Conservation (phyloP, 2,888 invertebrate species). For the Hirtodrosophila histrioides region DNA sequence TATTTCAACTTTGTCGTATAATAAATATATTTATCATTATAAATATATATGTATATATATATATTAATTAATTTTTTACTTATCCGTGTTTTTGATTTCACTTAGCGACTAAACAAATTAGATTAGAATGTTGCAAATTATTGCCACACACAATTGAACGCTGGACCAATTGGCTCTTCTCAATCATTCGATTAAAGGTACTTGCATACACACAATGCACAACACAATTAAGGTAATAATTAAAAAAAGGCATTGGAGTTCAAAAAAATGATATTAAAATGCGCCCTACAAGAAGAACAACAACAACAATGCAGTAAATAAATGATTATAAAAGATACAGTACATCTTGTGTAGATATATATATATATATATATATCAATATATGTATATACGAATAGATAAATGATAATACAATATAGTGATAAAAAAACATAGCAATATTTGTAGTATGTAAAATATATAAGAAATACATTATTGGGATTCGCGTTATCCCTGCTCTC, state of each 20-base stretch:
- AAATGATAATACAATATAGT: slow-evolving; percentile 45
- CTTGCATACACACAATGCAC: slow-evolving; percentile 19
- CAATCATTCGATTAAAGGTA: slow-evolving; percentile 25
- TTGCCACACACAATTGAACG: slow-evolving; percentile 50
- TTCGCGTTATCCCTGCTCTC: slow-evolving; percentile 3
- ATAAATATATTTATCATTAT: slow-evolving; percentile 57
- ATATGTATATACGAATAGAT: slow-evolving; percentile 6
- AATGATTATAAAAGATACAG: slow-evolving; percentile 1
- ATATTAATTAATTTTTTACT: slow-evolving; percentile 17
- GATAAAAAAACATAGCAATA: neutral
- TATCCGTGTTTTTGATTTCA: slow-evolving; percentile 30
- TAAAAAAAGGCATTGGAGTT: slow-evolving; percentile 21
- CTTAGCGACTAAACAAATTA: slow-evolving; percentile 54
- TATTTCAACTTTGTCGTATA: slow-evolving; percentile 50
- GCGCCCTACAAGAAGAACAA: slow-evolving; percentile 21
- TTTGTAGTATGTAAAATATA: slow-evolving; percentile 1
- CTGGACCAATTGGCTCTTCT: slow-evolving; percentile 23
- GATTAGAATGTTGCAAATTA: slow-evolving; percentile 55
- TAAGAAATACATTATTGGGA: slow-evolving; percentile 29
- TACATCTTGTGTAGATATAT: slow-evolving; percentile 12
- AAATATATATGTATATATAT: slow-evolving; percentile 9
- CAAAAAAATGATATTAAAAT: slow-evolving; percentile 20
- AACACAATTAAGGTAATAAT: slow-evolving; percentile 6
- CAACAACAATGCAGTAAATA: slow-evolving; percentile 29
- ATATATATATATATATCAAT: slow-evolving; percentile 16